These are phyloP conservation scores for Microtus agrestis DNA, from an alignment of 2,797 vertebrate species.

Conservation along the genomic window DNA sequence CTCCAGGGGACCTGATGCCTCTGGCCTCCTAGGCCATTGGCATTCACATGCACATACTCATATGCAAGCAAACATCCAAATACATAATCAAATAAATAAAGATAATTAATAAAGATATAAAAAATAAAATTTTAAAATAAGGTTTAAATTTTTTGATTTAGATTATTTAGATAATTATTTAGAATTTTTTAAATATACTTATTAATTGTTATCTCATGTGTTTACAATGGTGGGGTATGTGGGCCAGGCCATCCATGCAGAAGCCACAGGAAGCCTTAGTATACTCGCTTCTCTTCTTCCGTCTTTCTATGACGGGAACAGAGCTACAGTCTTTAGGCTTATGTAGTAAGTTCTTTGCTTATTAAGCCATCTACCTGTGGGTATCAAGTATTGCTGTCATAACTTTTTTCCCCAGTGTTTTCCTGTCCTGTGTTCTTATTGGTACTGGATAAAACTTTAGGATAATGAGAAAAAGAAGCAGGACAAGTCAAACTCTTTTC, in stretches of 20 bases:
- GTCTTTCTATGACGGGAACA: neutral
- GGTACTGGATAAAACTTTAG: neutral
- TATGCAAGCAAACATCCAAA: neutral
- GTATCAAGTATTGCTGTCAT: neutral
- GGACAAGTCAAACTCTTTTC: neutral
- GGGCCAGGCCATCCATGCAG: too few species aligned
- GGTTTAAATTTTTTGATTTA: neutral
- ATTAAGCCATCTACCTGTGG: neutral
- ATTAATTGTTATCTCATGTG: neutral
- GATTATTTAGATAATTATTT: neutral
- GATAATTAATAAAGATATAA: neutral
- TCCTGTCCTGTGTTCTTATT: neutral
- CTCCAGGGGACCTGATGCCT: neutral
- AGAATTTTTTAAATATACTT: neutral
- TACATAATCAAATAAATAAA: neutral
- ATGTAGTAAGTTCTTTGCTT: neutral
- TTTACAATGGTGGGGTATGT: too few species aligned
- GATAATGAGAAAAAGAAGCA: neutral
- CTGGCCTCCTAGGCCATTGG: too few species aligned
- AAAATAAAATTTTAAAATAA: neutral
- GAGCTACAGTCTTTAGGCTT: neutral
- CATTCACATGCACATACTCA: neutral
- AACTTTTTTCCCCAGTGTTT: neutral
- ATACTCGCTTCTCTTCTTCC: neutral
- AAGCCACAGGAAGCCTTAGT: neutral